These are phyloP conservation scores for Drosophila sp. DNA, from an alignment of 1,140 invertebrate species.

Conservation along the genomic window DNA sequence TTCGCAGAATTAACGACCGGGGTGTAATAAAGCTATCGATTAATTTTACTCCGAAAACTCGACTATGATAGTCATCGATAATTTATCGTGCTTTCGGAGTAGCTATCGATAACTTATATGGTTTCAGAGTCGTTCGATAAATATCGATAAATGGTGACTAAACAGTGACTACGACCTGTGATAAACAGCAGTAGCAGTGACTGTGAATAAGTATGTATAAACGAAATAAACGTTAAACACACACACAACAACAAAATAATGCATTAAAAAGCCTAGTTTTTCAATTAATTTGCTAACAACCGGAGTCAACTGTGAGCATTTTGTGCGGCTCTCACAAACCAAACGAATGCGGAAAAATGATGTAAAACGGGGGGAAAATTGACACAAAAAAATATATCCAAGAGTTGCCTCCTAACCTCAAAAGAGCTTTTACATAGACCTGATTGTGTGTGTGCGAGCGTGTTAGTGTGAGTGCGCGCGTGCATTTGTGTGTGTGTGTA, in stretches of 20 bases:
- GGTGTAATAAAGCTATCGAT: too few species aligned
- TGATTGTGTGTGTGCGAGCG: slow-evolving; percentile 51
- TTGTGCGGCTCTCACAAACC: slow-evolving; percentile 37
- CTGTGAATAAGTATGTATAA: slow-evolving; percentile 37
- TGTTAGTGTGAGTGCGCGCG: slow-evolving; percentile 37
- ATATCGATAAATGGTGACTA: neutral
- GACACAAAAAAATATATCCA: slow-evolving; percentile 35
- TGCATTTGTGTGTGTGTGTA: slow-evolving; percentile 43
- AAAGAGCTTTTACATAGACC: slow-evolving; percentile 72
- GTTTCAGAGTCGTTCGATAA: too few species aligned
- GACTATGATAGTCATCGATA: too few species aligned
- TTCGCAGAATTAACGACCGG: neutral
- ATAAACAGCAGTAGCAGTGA: slow-evolving; percentile 9
- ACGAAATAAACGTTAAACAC: slow-evolving; percentile 46
- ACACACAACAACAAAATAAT: slow-evolving; percentile 55
- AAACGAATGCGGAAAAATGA: slow-evolving; percentile 55
- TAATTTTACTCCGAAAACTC: too few species aligned
- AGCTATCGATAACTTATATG: too few species aligned
- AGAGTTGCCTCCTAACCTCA: slow-evolving; percentile 72
- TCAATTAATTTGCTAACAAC: slow-evolving; percentile 15
- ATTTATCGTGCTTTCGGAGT: too few species aligned
- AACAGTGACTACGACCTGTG: neutral
- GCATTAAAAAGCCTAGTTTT: slow-evolving; percentile 57
- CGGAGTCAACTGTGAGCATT: slow-evolving; percentile 34
- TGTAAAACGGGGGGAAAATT: slow-evolving; percentile 62